Conservation (phyloP, 2,888 invertebrate species). For the Leptinotarsa rubiginosa region DNA sequence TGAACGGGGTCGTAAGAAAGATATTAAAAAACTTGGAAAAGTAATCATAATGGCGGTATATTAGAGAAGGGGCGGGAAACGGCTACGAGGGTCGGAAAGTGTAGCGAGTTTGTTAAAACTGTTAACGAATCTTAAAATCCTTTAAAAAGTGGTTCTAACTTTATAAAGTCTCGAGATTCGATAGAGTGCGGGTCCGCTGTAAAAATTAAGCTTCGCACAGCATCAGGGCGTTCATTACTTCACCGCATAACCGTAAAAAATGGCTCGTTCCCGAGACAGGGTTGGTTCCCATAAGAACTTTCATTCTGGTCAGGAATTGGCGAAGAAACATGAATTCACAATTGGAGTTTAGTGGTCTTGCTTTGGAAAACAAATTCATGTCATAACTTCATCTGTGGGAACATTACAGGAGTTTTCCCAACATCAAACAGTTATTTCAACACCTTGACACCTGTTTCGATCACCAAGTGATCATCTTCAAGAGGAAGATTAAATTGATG, state of each 20-base stretch:
- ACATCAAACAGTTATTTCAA: no score
- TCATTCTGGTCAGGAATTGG: neutral
- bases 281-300: neutral
- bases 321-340: neutral
- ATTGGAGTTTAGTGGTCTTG: neutral
- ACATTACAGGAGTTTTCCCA: no score
- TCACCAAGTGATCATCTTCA: no score
- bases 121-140: constrained; percentile 67
- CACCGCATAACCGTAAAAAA: constrained; percentile 65
- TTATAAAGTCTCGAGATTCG: constrained; percentile 63
- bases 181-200: constrained; percentile 61
- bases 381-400: no score
- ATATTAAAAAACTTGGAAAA: constrained; percentile 65
- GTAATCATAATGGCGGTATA: constrained; percentile 57
- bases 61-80: constrained; percentile 49
- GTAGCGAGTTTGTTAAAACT: constrained; percentile 66
- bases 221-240: constrained; percentile 62
- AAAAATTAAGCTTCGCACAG: constrained; percentile 65
- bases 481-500: no score
- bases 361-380: no score
- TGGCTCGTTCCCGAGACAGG: constrained; percentile 39
- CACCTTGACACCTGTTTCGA: no score
- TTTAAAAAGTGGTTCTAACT: constrained; percentile 65
- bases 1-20: constrained; percentile 60
- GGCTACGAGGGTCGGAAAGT: constrained; percentile 57